Evolutionary conservation across 2,888 invertebrate genomes (phyloP).

Genomic region (Leptogaster cylindrica): DNA sequence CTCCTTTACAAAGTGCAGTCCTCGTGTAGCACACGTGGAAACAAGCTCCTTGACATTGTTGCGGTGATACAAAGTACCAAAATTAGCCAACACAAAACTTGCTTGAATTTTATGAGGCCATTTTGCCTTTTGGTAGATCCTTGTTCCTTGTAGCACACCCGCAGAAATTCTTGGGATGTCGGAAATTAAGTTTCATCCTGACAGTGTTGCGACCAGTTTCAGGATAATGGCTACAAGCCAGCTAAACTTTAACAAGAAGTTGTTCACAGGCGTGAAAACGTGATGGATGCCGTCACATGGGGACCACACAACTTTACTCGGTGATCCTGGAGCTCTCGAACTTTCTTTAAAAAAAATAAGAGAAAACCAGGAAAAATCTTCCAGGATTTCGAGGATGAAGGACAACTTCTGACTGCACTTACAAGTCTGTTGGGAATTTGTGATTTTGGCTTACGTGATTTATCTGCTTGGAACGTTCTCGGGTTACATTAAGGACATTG

Average conservation of each 20-base stretch:
- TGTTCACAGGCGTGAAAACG: conserved; percentile 28
- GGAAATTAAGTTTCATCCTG: conserved; percentile 28
- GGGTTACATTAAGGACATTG: too few species aligned
- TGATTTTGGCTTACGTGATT: too few species aligned
- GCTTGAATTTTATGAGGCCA: conserved; percentile 44
- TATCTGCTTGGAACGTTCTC: too few species aligned
- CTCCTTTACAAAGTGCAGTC: not conserved
- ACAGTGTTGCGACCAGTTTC: conserved; percentile 36
- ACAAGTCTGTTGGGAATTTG: too few species aligned
- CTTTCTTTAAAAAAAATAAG: not conserved
- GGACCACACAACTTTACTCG: not conserved
- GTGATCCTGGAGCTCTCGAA: not conserved
- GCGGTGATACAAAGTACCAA: conserved; percentile 44
- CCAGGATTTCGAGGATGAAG: too few species aligned
- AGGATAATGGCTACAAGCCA: conserved; percentile 27
- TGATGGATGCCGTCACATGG: conserved; percentile 30
- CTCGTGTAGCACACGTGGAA: conserved; percentile 21
- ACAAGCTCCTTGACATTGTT: conserved; percentile 24
- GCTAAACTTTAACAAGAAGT: conserved; percentile 33
- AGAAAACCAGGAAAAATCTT: too few species aligned
- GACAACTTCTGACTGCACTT: too few species aligned
- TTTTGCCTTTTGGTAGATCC: conserved; percentile 29
- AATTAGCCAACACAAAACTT: conserved; percentile 46
- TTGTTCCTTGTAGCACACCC: conserved; percentile 10
- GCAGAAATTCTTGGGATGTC: conserved; percentile 24